phyloP scores from a whole-genome alignment of 2,113 vertebrate genomes.

The Bostrychus sinensis region DNA sequence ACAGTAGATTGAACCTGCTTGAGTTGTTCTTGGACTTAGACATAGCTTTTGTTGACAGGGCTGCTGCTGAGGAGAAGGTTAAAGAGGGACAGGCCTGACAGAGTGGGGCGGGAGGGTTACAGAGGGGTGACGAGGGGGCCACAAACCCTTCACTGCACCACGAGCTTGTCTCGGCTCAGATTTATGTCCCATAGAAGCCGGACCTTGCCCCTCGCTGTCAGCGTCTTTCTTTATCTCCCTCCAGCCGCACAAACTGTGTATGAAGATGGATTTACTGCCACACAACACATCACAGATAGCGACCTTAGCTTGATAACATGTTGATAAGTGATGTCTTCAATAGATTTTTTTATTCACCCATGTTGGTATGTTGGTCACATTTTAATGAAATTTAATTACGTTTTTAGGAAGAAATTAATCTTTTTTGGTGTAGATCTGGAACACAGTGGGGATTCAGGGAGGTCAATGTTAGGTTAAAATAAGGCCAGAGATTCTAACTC shows the following conservation, averaged over 20 bases:
- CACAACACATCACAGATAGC: conserved; percentile 15
- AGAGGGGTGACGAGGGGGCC: conserved; percentile 43
- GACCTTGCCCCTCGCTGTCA: conserved; percentile 59
- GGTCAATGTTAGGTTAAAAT: too few species aligned
- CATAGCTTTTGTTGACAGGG: background rate
- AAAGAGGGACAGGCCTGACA: conserved; percentile 23
- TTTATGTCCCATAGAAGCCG: conserved; percentile 54
- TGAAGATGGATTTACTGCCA: conserved; percentile 22
- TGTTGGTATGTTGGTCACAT: too few species aligned
- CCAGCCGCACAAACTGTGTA: conserved; percentile 26
- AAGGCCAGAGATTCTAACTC: too few species aligned
- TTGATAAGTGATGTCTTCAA: background rate
- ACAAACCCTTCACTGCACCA: conserved; percentile 48
- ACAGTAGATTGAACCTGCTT: too few species aligned
- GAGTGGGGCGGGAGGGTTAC: conserved; percentile 14
- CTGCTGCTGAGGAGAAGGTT: conserved; percentile 15
- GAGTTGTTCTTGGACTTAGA: background rate
- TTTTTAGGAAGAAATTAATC: too few species aligned
- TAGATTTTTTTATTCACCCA: too few species aligned
- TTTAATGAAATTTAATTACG: too few species aligned
- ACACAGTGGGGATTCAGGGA: too few species aligned
- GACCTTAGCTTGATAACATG: conserved; percentile 5
- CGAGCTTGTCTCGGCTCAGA: conserved; percentile 46
- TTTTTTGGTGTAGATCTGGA: too few species aligned
- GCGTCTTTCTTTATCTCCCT: conserved; percentile 40